A percentile compares a stretch with the other conserved stretches of the same genome.
These are phyloP conservation scores for Caretta caretta DNA, from an alignment of 2,113 vertebrate species.

Conservation along the genomic window DNA sequence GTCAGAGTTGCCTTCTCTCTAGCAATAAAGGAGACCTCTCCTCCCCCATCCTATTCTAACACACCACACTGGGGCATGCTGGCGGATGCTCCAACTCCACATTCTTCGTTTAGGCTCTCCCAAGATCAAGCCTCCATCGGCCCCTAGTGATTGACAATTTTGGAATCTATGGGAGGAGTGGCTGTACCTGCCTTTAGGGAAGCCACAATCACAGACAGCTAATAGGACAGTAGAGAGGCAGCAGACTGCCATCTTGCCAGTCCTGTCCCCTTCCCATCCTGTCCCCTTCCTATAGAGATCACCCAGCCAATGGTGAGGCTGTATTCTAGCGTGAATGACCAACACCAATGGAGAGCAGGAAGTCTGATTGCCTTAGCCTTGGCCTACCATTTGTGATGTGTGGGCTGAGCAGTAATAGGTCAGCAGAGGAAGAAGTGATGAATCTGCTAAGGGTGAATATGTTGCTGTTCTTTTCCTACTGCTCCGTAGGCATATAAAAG, in stretches of 20 bases:
- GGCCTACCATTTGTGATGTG: background rate
- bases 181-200: background rate
- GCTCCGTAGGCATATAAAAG: background rate
- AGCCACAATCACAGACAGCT: background rate
- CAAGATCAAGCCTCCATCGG: background rate
- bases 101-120: background rate
- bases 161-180: background rate
- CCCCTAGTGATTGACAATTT: background rate
- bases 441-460: background rate
- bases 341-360: background rate
- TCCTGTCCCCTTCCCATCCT: background rate
- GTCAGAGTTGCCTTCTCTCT: too few relatives aligned
- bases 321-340: background rate
- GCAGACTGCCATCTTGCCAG: background rate
- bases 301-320: background rate
- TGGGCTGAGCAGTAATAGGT: background rate
- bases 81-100: background rate
- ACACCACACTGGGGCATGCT: background rate
- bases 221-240: background rate
- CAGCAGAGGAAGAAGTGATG: background rate
- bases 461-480: background rate
- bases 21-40: background rate
- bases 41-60: background rate
- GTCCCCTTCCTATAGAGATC: background rate
- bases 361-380: background rate